Percentiles rank a stretch among this genome's conserved stretches.
Conservation (phyloP, 2,888 invertebrate genomes). For the Tetramorium bicarinatum region DNA sequence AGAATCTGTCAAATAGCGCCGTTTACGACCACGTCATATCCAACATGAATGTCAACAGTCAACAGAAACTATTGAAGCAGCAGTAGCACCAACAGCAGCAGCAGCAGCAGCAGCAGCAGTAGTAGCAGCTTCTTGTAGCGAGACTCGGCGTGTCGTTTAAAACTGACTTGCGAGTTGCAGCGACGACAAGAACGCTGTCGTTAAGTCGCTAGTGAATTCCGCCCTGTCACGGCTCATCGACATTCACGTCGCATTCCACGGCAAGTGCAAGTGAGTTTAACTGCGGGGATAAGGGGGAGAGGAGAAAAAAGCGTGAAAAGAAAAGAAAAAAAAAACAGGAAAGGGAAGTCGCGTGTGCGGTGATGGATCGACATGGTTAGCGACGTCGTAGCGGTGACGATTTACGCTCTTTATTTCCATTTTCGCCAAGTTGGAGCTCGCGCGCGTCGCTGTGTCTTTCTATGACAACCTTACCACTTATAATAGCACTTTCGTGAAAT, state of each 20-base stretch:
- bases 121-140: conserved; percentile 12
- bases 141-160: conserved; percentile 25
- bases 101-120: not conserved
- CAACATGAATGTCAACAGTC: conserved; percentile 9
- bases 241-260: conserved; percentile 65
- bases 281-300: conserved; percentile 17
- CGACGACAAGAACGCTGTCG: conserved; percentile 45
- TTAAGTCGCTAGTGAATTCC: conserved; percentile 50
- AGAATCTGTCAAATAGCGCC: not conserved
- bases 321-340: not conserved
- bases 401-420: conserved; percentile 56
- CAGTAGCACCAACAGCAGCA: not conserved
- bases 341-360: not conserved
- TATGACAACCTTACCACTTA: conserved; percentile 35
- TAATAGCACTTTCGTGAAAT: conserved; percentile 47
- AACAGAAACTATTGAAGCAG: conserved; percentile 13
- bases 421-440: conserved; percentile 55
- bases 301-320: not conserved
- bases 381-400: conserved; percentile 55
- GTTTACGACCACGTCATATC: conserved; percentile 19
- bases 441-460: conserved; percentile 43
- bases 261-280: conserved; percentile 59
- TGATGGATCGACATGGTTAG: conserved; percentile 61
- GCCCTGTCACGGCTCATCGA: conserved; percentile 61
- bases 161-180: conserved; percentile 50